Conservation (phyloP, 2,888 invertebrate genomes). For the Frankliniella fusca region DNA sequence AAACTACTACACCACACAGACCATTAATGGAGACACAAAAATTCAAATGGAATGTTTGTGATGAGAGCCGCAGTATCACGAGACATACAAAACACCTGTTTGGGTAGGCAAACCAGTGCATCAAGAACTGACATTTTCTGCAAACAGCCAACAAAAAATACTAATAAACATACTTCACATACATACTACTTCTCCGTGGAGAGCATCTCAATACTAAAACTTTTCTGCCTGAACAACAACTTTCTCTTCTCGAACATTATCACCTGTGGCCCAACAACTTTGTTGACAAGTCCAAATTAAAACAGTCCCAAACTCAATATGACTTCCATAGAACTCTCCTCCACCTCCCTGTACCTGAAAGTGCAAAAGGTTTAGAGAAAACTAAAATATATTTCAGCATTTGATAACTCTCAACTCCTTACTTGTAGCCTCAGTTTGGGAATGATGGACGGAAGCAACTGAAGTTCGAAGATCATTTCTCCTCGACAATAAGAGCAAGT, state of each 20-base stretch:
- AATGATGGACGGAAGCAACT: slow-evolving; percentile 76
- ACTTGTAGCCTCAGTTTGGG: slow-evolving; percentile 59
- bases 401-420: not conserved
- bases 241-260: slow-evolving; percentile 63
- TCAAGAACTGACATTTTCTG: no score
- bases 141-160: not conserved
- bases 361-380: not conserved
- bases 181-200: no score
- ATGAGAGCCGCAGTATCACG: no score
- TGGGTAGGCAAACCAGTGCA: no score
- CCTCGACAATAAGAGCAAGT: slow-evolving; percentile 66
- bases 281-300: slow-evolving; percentile 75
- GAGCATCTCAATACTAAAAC: slow-evolving; percentile 32
- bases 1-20: no score
- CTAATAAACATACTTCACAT: not conserved
- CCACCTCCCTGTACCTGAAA: slow-evolving; percentile 30
- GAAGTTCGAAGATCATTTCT: slow-evolving; percentile 72
- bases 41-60: no score
- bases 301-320: slow-evolving; percentile 82
- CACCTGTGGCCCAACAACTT: slow-evolving; percentile 77
- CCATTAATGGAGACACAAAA: no score
- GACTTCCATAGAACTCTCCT: slow-evolving; percentile 41
- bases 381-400: not conserved
- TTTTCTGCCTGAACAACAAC: slow-evolving; percentile 72
- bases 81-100: no score